phyloP scores from a whole-genome alignment of 2,888 invertebrate genomes.

The Troides oblongomaculatus region DNA sequence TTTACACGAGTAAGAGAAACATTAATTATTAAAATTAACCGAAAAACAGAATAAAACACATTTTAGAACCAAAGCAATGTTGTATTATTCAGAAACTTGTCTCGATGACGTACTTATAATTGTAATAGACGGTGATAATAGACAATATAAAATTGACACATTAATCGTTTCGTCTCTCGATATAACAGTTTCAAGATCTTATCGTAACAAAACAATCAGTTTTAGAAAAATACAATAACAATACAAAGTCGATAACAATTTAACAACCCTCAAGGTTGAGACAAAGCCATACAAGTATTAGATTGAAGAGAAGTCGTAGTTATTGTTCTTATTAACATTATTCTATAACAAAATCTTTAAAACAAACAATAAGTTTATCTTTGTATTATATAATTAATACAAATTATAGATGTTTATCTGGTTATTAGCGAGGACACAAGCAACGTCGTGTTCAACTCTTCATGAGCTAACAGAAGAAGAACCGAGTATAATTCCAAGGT shows the following conservation, averaged over 20 bases:
- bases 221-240: background rate
- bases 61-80: background rate
- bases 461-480: constrained; percentile 75
- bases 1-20: constrained; percentile 63
- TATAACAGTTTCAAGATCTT: background rate
- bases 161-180: background rate
- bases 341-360: background rate
- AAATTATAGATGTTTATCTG: constrained; percentile 6
- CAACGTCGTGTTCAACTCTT: constrained; percentile 76
- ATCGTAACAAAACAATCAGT: background rate
- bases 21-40: too few relatives aligned
- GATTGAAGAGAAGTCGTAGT: background rate
- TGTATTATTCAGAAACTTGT: background rate
- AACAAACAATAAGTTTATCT: background rate
- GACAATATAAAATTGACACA: background rate
- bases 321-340: background rate
- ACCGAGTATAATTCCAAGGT: constrained; percentile 76
- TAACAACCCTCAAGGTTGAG: background rate
- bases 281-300: background rate
- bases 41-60: background rate
- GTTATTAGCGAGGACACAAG: constrained; percentile 70
- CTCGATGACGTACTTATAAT: background rate
- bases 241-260: background rate
- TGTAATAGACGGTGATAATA: background rate
- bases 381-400: constrained; percentile 21